Conservation (phyloP, 1,140 invertebrate species). For the Papilio machaon region DNA sequence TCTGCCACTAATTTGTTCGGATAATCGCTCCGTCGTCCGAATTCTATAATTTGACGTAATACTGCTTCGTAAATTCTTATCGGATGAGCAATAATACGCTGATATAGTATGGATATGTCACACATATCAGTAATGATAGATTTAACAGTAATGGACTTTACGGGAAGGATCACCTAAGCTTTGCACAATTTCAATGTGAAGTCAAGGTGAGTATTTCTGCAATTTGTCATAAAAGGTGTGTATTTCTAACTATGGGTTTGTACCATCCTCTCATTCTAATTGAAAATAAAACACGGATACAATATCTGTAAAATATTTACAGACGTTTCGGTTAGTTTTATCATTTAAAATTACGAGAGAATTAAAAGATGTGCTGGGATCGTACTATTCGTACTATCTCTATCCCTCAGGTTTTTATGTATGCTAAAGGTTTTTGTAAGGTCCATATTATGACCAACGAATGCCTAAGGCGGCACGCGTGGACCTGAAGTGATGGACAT, state of each 20-base stretch:
- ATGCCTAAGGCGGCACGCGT: conserved; percentile 39
- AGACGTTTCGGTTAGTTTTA: too few relatives aligned
- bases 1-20: conserved; percentile 54
- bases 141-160: background rate
- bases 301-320: too few relatives aligned
- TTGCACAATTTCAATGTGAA: background rate
- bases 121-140: background rate
- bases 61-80: conserved; percentile 63
- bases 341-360: too few relatives aligned
- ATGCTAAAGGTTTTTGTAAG: background rate
- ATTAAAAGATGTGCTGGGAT: too few relatives aligned
- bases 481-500: conserved; percentile 38
- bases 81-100: conserved; percentile 45
- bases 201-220: too few relatives aligned
- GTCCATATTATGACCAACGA: conserved; percentile 33
- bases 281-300: too few relatives aligned
- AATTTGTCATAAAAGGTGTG: too few relatives aligned
- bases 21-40: conserved; percentile 51
- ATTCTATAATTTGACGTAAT: conserved; percentile 70
- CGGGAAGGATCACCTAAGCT: too few relatives aligned
- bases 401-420: too few relatives aligned
- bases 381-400: too few relatives aligned
- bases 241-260: too few relatives aligned
- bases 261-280: too few relatives aligned
- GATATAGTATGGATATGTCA: conserved; percentile 40